Conservation (phyloP, 2,888 invertebrate genomes). For the Clusia tigrina region DNA sequence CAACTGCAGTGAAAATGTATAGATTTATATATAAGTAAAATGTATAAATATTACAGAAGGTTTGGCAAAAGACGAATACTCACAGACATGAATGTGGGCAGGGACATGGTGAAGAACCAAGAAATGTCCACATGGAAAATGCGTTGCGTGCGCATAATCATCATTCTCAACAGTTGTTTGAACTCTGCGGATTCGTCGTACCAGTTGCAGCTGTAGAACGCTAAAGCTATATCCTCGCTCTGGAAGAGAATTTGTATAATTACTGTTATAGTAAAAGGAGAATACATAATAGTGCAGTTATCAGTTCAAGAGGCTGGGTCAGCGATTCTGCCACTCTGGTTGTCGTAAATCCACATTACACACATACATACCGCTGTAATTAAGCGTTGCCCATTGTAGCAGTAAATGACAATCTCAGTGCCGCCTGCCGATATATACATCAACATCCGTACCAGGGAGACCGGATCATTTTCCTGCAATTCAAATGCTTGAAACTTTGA, state of each 20-base stretch:
- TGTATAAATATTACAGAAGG: not conserved
- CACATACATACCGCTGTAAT: constrained; percentile 29
- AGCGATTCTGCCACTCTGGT: no score
- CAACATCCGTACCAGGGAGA: constrained; percentile 49
- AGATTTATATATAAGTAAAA: constrained; percentile 18
- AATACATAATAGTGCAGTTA: no score
- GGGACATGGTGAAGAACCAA: constrained; percentile 55
- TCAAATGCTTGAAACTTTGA: not conserved
- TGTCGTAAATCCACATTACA: no score
- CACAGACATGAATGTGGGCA: constrained; percentile 54
- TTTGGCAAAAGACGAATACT: constrained; percentile 27
- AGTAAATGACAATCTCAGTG: constrained; percentile 52
- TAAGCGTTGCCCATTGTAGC: constrained; percentile 54
- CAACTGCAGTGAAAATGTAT: constrained; percentile 50
- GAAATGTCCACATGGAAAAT: constrained; percentile 47
- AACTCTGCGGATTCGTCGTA: constrained; percentile 50
- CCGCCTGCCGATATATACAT: constrained; percentile 49
- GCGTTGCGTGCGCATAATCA: constrained; percentile 53
- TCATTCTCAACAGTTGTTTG: constrained; percentile 49
- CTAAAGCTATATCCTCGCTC: constrained; percentile 47
- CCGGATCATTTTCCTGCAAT: constrained; percentile 38
- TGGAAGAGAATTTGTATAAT: constrained; percentile 15
- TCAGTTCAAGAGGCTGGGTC: no score
- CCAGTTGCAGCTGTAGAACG: constrained; percentile 53
- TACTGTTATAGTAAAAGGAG: not conserved